Evolutionary conservation across 2,113 vertebrate genomes (phyloP).

Genomic region (Thermophis baileyi): DNA sequence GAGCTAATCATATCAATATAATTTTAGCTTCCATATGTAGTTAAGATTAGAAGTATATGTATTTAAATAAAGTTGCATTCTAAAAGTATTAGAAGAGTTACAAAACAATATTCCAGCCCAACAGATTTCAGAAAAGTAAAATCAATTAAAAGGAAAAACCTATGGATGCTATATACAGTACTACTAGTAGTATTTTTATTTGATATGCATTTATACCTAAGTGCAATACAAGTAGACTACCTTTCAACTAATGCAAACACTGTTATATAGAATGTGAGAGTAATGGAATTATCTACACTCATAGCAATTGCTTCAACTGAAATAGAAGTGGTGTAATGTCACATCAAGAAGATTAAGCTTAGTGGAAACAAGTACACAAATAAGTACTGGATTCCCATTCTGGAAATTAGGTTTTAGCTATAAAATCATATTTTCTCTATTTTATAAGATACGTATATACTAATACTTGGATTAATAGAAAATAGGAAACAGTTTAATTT

Average conservation of each 20-base stretch:
- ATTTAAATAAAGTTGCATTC: background rate
- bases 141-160: background rate
- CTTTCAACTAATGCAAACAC: background rate
- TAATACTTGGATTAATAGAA: background rate
- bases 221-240: background rate
- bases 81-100: background rate
- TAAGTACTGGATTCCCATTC: background rate
- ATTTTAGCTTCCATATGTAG: background rate
- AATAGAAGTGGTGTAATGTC: background rate
- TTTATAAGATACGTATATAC: background rate
- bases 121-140: background rate
- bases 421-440: background rate
- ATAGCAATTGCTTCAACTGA: background rate
- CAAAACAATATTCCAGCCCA: background rate
- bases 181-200: background rate
- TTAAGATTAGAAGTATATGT: background rate
- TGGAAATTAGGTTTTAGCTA: background rate
- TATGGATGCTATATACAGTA: background rate
- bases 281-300: background rate
- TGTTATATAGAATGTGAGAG: background rate
- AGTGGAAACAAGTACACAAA: background rate
- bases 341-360: background rate
- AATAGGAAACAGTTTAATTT: background rate
- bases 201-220: background rate
- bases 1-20: background rate